These are phyloP conservation scores for Dendrocincla fuliginosa DNA, from an alignment of 2,797 vertebrate genomes.

Conservation along the genomic window DNA sequence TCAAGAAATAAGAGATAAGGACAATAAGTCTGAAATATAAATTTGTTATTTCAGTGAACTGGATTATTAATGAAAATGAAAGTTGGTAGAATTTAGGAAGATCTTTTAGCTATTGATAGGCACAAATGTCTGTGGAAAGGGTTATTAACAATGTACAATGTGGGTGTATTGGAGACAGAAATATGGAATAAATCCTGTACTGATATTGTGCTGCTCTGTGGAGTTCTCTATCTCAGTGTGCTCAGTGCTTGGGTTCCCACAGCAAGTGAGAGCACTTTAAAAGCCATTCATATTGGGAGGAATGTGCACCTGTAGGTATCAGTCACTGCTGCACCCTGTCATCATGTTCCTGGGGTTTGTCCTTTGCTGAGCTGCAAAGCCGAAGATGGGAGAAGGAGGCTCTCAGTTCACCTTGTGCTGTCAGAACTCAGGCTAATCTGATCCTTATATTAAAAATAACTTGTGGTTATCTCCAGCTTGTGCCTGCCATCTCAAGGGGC, in stretches of 20 bases:
- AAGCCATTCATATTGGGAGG: not conserved
- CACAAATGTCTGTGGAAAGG: not conserved
- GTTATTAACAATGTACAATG: not conserved
- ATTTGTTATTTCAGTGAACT: not conserved
- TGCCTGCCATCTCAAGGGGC: not conserved
- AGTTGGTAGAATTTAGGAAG: not conserved
- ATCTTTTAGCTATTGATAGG: not conserved
- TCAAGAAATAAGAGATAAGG: not conserved
- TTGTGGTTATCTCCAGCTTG: not conserved
- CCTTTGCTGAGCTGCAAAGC: not conserved
- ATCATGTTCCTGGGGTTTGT: not conserved
- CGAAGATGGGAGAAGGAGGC: not conserved
- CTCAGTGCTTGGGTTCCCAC: not conserved
- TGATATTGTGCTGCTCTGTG: not conserved
- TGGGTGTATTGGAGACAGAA: not conserved
- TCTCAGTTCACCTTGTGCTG: fast-evolving
- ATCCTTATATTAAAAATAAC: not conserved
- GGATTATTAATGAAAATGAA: not conserved
- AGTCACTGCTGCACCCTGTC: not conserved
- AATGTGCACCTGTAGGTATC: not conserved
- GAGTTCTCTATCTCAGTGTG: not conserved
- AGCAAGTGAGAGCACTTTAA: not conserved
- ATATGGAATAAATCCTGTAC: not conserved
- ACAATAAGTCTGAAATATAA: not conserved
- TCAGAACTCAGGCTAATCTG: not conserved